Conservation (phyloP, 2,888 invertebrate species). For the Clostera curtula region DNA sequence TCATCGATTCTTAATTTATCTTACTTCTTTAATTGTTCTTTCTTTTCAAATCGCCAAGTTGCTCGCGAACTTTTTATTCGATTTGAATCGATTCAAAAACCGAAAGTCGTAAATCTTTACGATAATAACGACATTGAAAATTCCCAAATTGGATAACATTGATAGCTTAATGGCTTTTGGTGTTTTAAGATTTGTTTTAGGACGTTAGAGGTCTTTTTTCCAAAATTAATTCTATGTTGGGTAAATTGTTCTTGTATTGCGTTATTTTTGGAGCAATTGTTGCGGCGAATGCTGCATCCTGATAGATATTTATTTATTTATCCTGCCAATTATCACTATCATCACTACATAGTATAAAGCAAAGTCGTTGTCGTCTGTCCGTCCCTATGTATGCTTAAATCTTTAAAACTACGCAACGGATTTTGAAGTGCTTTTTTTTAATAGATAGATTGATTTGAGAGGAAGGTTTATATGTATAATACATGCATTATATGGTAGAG, state of each 20-base stretch:
- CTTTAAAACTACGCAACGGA: constrained; percentile 7
- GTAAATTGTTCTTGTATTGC: not conserved
- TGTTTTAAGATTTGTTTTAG: too few relatives aligned
- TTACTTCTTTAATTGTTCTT: constrained; percentile 62
- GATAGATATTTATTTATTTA: too few relatives aligned
- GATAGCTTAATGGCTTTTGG: constrained; percentile 22
- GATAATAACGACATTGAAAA: constrained; percentile 27
- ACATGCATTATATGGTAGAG: too few relatives aligned
- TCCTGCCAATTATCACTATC: too few relatives aligned
- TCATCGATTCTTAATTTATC: constrained; percentile 70
- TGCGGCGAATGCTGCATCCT: too few relatives aligned
- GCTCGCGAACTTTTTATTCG: constrained; percentile 42
- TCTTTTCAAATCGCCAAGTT: constrained; percentile 50
- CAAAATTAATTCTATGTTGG: not conserved
- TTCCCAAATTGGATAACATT: constrained; percentile 23
- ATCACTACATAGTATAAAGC: too few relatives aligned
- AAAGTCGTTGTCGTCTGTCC: too few relatives aligned
- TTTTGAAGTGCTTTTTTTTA: constrained; percentile 2
- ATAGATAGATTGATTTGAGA: too few relatives aligned
- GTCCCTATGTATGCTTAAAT: too few relatives aligned
- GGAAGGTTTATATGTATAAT: too few relatives aligned
- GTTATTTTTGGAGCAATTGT: too few relatives aligned
- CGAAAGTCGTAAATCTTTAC: constrained; percentile 44
- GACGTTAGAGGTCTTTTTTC: constrained; percentile 2
- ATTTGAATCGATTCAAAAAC: constrained; percentile 44